Conservation (phyloP, 1,140 invertebrate genomes). For the Galendromus occidentalis region DNA sequence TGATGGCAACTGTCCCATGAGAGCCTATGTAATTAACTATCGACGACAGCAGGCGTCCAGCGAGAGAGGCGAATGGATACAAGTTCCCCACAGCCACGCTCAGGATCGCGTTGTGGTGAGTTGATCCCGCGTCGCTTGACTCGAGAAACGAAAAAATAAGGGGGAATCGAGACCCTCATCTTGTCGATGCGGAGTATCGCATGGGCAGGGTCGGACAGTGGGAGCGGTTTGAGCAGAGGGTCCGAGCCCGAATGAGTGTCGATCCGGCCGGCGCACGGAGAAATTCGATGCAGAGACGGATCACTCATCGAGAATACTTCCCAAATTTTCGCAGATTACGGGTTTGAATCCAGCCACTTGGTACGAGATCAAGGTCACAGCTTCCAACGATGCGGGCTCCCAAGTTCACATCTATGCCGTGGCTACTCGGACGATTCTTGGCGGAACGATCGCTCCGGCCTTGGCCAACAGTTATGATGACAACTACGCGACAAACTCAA, state of each 20-base stretch:
- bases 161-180: too few species aligned
- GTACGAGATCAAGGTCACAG: conserved; percentile 64
- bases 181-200: too few species aligned
- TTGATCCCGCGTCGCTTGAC: not conserved
- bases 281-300: too few species aligned
- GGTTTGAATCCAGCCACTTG: conserved; percentile 78
- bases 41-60: conserved; percentile 30
- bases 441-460: not conserved
- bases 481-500: conserved; percentile 9
- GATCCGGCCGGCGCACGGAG: too few species aligned
- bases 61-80: not conserved
- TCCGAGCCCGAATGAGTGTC: too few species aligned
- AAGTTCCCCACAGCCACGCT: not conserved
- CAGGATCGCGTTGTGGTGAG: conserved; percentile 7
- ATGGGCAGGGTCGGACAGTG: too few species aligned
- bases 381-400: conserved; percentile 74
- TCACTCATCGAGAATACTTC: not conserved
- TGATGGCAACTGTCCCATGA: conserved; percentile 52
- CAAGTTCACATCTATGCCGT: conserved; percentile 10
- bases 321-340: conserved; percentile 33
- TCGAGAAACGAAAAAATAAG: too few species aligned
- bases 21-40: conserved; percentile 52
- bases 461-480: conserved; percentile 8
- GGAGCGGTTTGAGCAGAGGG: too few species aligned
- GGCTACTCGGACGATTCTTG: not conserved